Conservation (phyloP, 2,797 vertebrate species). For the Helostoma temminkii region DNA sequence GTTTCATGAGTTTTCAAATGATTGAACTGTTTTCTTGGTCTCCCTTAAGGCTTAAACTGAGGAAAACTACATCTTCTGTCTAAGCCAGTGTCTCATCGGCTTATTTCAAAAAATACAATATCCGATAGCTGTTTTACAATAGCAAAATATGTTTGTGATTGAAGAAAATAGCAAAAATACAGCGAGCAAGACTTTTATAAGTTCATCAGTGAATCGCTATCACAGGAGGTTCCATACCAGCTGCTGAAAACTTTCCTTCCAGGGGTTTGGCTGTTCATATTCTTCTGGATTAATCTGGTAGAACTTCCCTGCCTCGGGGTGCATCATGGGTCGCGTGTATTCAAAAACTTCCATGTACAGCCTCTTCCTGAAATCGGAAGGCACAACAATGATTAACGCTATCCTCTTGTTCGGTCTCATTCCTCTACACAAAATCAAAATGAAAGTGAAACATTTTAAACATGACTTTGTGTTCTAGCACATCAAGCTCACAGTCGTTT, state of each 20-base stretch:
- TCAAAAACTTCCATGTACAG: slow-evolving; percentile 99
- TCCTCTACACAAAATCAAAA: no score
- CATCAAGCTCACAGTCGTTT: no score
- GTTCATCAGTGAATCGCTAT: background rate
- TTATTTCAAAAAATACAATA: background rate
- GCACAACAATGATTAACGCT: slow-evolving; percentile 1
- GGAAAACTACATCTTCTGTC: no score
- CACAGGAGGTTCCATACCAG: slow-evolving; percentile 86
- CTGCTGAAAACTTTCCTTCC: slow-evolving; percentile 99
- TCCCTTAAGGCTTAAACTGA: no score
- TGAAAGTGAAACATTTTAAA: no score
- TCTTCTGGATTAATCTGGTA: slow-evolving; percentile 99
- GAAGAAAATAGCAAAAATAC: background rate
- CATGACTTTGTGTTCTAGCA: no score
- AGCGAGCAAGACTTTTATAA: background rate
- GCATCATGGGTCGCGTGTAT: slow-evolving; percentile 99
- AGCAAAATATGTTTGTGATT: background rate
- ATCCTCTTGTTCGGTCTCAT: background rate
- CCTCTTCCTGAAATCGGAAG: slow-evolving; percentile 89
- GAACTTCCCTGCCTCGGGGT: slow-evolving; percentile 98
- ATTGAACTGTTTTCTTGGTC: background rate
- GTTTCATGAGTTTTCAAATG: background rate
- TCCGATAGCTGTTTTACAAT: background rate
- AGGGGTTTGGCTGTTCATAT: slow-evolving; percentile 98
- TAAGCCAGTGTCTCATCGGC: background rate